phyloP scores from a whole-genome alignment of 2,888 invertebrate genomes.

The Lordiphosa fenestrarum region DNA sequence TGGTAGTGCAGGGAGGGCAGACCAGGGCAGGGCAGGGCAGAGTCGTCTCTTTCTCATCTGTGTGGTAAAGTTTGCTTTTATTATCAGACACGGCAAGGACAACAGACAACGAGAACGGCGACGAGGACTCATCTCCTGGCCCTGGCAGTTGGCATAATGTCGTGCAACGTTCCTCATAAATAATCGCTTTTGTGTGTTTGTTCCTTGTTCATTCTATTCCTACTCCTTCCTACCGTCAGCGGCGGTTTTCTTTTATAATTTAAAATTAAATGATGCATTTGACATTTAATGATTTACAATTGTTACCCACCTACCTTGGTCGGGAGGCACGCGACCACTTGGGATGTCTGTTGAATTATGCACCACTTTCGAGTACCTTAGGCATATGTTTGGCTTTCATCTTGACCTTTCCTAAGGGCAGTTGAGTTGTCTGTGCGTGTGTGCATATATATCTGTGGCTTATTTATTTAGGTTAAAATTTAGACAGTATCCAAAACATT shows the following conservation, averaged over 20 bases:
- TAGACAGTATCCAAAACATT: slow-evolving; percentile 18
- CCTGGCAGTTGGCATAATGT: slow-evolving; percentile 34
- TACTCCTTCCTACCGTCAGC: slow-evolving; percentile 7
- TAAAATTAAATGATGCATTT: slow-evolving; percentile 73
- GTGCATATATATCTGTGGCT: slow-evolving; percentile 14
- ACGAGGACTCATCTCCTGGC: slow-evolving; percentile 9
- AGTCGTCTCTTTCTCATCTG: slow-evolving; percentile 6
- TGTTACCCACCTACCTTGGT: slow-evolving; percentile 27
- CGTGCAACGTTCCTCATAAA: slow-evolving; percentile 43
- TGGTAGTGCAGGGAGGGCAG: slow-evolving; percentile 1
- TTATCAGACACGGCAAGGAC: slow-evolving; percentile 59
- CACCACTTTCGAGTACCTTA: slow-evolving; percentile 17
- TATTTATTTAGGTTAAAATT: slow-evolving; percentile 13
- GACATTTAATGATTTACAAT: slow-evolving; percentile 69
- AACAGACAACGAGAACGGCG: slow-evolving; percentile 21
- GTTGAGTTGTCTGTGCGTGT: slow-evolving; percentile 29
- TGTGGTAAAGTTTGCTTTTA: slow-evolving; percentile 60
- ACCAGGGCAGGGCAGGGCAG: not conserved
- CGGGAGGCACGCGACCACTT: slow-evolving; percentile 8
- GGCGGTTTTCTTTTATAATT: slow-evolving; percentile 61
- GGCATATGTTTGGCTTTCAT: slow-evolving; percentile 17
- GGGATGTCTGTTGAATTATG: slow-evolving; percentile 48
- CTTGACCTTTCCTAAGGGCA: slow-evolving; percentile 60
- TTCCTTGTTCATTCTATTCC: slow-evolving; percentile 14
- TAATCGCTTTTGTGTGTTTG: slow-evolving; percentile 60